Conservation (phyloP, 2,888 invertebrate species). For the Noctua comes region DNA sequence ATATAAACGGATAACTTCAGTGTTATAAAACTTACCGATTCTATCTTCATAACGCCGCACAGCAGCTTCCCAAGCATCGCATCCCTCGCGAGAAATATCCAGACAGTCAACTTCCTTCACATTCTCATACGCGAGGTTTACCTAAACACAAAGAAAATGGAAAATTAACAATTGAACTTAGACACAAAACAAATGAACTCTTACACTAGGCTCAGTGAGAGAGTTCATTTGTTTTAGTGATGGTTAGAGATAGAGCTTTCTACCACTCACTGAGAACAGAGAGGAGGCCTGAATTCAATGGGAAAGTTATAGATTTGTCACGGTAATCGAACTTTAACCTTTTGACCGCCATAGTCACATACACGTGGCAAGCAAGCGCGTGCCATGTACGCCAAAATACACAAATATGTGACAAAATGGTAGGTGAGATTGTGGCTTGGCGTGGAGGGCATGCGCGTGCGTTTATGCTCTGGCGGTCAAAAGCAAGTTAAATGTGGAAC, state of each 20-base stretch:
- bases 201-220: not conserved
- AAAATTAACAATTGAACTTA: slow-evolving; percentile 9
- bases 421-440: too few relatives aligned
- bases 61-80: slow-evolving; percentile 99
- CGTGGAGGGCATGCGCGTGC: too few relatives aligned
- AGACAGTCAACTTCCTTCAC: slow-evolving; percentile 99
- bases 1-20: not conserved
- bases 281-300: not conserved
- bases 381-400: too few relatives aligned
- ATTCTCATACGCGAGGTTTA: slow-evolving; percentile 98
- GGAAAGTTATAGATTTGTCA: not conserved
- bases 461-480: too few relatives aligned
- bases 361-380: too few relatives aligned
- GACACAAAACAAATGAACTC: not conserved
- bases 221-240: not conserved
- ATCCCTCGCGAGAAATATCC: slow-evolving; percentile 98
- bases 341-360: too few relatives aligned
- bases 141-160: slow-evolving; percentile 74
- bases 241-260: not conserved
- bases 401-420: too few relatives aligned
- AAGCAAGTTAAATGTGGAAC: not conserved
- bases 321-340: not conserved
- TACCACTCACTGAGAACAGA: not conserved
- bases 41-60: slow-evolving; percentile 99
- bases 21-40: slow-evolving; percentile 91